These are phyloP conservation scores for Diplazon laetatorius DNA, from an alignment of 2,888 invertebrate species.

Conservation along the genomic window DNA sequence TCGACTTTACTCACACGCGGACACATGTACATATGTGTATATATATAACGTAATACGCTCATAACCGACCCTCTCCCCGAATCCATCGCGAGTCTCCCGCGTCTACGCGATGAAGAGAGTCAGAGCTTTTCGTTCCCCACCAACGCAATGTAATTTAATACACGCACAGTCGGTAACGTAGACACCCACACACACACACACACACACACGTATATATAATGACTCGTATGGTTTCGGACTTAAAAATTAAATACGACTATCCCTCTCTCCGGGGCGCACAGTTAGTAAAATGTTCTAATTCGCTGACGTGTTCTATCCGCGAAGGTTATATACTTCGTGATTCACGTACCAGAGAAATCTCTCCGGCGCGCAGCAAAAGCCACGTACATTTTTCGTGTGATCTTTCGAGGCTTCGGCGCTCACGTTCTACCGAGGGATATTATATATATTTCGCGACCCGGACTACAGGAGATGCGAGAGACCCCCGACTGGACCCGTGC, in stretches of 20 bases:
- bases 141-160: slow-evolving; percentile 78
- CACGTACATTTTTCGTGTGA: slow-evolving; percentile 81
- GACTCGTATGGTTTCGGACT: slow-evolving; percentile 82
- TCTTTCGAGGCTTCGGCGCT: slow-evolving; percentile 80
- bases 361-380: slow-evolving; percentile 65
- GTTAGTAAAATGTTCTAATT: slow-evolving; percentile 82
- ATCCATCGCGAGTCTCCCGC: slow-evolving; percentile 47
- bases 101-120: slow-evolving; percentile 30
- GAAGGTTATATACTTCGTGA: slow-evolving; percentile 46
- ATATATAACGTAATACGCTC: slow-evolving; percentile 71
- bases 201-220: too few relatives aligned
- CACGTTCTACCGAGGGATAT: too few relatives aligned
- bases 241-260: slow-evolving; percentile 82
- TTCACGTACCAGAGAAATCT: slow-evolving; percentile 22
- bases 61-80: slow-evolving; percentile 63
- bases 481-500: slow-evolving; percentile 79
- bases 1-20: slow-evolving; percentile 26
- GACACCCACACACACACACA: too few relatives aligned
- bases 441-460: slow-evolving; percentile 19
- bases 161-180: slow-evolving; percentile 80
- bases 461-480: slow-evolving; percentile 54
- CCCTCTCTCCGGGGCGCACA: too few relatives aligned
- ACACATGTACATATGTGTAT: slow-evolving; percentile 52
- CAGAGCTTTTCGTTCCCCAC: too few relatives aligned
- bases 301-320: slow-evolving; percentile 70